Evolutionary conservation across 2,888 invertebrate species (phyloP), one percentile per base, ranked within the genome.

Genomic region (Brenthis hecate): DNA sequence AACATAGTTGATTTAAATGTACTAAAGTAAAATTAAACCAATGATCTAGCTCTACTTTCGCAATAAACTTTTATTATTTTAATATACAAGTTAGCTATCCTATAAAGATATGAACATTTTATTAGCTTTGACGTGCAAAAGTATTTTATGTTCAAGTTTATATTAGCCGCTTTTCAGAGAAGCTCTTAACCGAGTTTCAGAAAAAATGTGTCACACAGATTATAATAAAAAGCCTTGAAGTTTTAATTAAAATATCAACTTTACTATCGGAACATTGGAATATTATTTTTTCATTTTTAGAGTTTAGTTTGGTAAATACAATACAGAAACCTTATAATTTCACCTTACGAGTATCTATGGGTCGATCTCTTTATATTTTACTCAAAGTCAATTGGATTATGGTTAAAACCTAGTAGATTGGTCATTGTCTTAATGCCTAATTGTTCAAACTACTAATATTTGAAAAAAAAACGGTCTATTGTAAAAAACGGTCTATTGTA

Each of bases 141-240:
- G 61, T 53, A 61, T 53, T 62, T 62, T 53, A 53, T 53, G 53
- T 53, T 62, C 61, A 62, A 62, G 51, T 62, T 58, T 62, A 32
- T 53, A 62, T 62, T 53, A 62, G 61, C 36, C 36, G 36, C 51
- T 51, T 53, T 62, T 62, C 53, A 62, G 51, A n/a, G n/a, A 62
- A 51, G 19, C 61, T 53, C 53, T 62, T 36, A 62, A 62, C 19
- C 16, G 32, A 53, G 50, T 36, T 62, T 50, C 32, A 47, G 47
- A 36, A 62, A 61, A 62, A 19, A 51, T 62, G 13, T 62, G 61
- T 62, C 50, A 53, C 36, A 51, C 53, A 53, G 50, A 51, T 61
- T 50, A 51, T 61, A 61, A 50, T 32, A 50, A 50, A 36, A 51
- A 62, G 36, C 36, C 16, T 62, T 16, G 16, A 51, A n/a, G 53